Percentiles rank a stretch among this genome's conserved stretches.
Evolutionary conservation across 2,888 invertebrate genomes (phyloP).

Genomic region (Andricus quercusramuli): DNA sequence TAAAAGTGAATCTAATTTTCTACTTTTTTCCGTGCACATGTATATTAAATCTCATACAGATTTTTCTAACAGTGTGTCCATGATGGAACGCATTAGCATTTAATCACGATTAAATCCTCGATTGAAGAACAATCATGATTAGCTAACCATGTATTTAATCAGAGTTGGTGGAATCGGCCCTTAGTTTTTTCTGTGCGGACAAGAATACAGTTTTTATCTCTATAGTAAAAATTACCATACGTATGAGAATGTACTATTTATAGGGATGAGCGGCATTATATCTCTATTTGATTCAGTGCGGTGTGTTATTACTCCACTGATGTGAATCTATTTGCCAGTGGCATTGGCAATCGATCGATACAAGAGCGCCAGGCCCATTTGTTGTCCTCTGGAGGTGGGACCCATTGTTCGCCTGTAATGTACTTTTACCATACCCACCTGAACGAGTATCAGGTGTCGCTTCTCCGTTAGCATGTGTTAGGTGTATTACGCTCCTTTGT

Average conservation of each 20-base stretch:
- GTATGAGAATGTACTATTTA: not conserved
- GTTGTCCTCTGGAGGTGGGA: conserved; percentile 38
- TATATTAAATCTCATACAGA: no score
- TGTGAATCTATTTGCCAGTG: conserved; percentile 32
- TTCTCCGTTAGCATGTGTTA: conserved; percentile 33
- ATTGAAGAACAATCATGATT: no score
- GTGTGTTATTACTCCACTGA: conserved; percentile 1
- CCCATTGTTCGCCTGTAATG: conserved; percentile 11
- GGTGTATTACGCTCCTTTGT: conserved; percentile 23
- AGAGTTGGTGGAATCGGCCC: no score
- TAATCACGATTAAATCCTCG: no score
- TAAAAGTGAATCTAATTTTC: no score
- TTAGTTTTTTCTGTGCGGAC: no score
- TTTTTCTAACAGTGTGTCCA: no score
- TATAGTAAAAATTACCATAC: not conserved
- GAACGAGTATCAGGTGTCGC: conserved; percentile 33
- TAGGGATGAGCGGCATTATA: not conserved
- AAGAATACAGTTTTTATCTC: not conserved
- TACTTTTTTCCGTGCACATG: no score
- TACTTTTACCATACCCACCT: conserved; percentile 21
- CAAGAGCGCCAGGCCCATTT: conserved; percentile 24
- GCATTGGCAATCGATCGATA: conserved; percentile 36
- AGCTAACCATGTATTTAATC: no score
- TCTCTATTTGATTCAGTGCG: conserved; percentile 2
- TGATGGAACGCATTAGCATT: no score